A percentile compares a stretch with the other conserved stretches of the same genome.
phyloP scores from a whole-genome alignment of 2,113 vertebrate species.

The Ochotona curzoniae region DNA sequence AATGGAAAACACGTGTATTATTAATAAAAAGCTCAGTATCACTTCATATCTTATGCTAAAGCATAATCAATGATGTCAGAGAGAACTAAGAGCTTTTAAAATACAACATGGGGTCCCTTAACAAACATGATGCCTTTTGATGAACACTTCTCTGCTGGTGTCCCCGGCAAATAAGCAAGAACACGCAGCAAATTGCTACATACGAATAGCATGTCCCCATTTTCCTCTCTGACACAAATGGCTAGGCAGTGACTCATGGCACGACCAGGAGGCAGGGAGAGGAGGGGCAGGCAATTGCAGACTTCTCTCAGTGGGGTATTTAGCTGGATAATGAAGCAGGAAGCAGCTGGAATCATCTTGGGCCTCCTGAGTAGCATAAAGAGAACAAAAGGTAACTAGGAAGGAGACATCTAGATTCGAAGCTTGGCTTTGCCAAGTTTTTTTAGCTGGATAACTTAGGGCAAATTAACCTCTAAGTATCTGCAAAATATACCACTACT shows the following conservation, averaged over 20 bases:
- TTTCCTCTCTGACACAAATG: constrained; percentile 83
- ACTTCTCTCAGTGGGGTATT: constrained; percentile 67
- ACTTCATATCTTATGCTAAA: constrained; percentile 83
- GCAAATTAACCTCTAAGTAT: constrained; percentile 56
- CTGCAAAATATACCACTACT: constrained; percentile 39
- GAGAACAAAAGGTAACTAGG: constrained; percentile 71
- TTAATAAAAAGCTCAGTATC: constrained; percentile 86
- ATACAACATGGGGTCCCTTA: constrained; percentile 77
- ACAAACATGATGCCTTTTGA: constrained; percentile 79
- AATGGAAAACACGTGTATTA: constrained; percentile 79
- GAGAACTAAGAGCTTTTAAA: constrained; percentile 81
- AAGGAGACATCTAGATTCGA: constrained; percentile 61
- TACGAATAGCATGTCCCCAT: constrained; percentile 79
- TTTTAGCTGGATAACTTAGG: neutral
- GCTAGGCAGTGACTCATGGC: constrained; percentile 82
- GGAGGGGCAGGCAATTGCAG: constrained; percentile 67
- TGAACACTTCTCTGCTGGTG: constrained; percentile 74
- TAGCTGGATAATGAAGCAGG: constrained; percentile 70
- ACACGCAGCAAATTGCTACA: constrained; percentile 80
- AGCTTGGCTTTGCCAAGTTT: constrained; percentile 17
- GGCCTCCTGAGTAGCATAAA: constrained; percentile 70
- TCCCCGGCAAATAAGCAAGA: constrained; percentile 75
- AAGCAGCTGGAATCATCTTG: constrained; percentile 71
- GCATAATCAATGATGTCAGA: constrained; percentile 73
- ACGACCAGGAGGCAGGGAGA: constrained; percentile 75